Evolutionary conservation across 2,113 vertebrate species (phyloP), one percentile per base, ranked within the genome.

Genomic region (Vulpes ferrilata): DNA sequence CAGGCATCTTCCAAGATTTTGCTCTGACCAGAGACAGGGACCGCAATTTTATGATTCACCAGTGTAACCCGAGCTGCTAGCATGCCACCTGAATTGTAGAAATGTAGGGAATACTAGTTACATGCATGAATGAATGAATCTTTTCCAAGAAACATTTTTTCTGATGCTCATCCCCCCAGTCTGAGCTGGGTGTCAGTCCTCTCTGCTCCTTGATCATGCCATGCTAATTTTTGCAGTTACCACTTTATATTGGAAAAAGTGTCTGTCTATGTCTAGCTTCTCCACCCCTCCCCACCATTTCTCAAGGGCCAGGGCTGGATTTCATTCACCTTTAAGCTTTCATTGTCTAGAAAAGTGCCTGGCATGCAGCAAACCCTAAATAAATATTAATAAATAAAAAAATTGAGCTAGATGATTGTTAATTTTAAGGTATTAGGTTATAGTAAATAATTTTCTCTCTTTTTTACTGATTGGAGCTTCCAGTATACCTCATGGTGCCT

Each of bases 1-100:
- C 62, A 82, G 64, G 30, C 22, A 43, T 93, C 57, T 96, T 91
- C 60, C 8, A 86, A 92, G 97, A 88, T 10, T 88, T 57, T 96
- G 13, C 59, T 85, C 67, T n/a, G 74, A 65, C 38, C 83, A 25
- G 48, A 91, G 80, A 87, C 11, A 62, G 62, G 32, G 38, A 57
- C 16, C 10, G 30, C 22, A 57, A 86, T 65, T 91, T 6, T 62
- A 23, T 84, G 92, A 85, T 65, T 85, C 81, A 51, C 32, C 43
- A 93, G 53, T 62, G 38, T 60, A 35, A 88, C 65, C 20, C 6
- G 13, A 82, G 67, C 38, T 93, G 19, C n/a, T 93, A 57, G 23
- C 23, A 22, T 62, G 74, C 82, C 15, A n/a, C 55, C 81, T 96
- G 86, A 38, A 92, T 73, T 48, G 23, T 7, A 69, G 88, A 88